Conservation (phyloP, 2,113 vertebrate genomes). For the Vulpes ferrilata region DNA sequence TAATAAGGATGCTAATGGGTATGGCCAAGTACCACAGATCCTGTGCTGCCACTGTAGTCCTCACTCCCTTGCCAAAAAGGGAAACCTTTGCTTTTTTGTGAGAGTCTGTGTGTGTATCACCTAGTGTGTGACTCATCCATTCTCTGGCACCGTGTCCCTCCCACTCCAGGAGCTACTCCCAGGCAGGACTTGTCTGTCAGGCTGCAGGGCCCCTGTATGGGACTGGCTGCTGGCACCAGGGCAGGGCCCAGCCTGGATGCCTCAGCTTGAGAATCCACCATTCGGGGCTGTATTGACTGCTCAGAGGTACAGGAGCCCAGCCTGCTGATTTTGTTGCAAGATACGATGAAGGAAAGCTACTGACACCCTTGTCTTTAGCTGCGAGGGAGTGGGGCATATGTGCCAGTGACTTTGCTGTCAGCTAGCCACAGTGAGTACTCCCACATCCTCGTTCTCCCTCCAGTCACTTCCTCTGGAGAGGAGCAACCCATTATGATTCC, state of each 20-base stretch:
- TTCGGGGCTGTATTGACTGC: background rate
- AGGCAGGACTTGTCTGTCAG: slow-evolving; percentile 57
- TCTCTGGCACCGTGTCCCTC: slow-evolving; percentile 41
- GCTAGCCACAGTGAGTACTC: slow-evolving; percentile 68
- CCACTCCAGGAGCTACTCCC: slow-evolving; percentile 47
- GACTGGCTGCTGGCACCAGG: background rate
- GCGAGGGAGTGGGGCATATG: background rate
- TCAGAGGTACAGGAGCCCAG: background rate
- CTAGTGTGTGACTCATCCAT: slow-evolving; percentile 63
- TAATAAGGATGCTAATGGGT: background rate
- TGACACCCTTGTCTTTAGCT: background rate
- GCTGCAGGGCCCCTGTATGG: background rate
- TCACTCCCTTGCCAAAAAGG: background rate
- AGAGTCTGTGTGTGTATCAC: background rate
- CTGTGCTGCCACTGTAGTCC: background rate
- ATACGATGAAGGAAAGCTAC: background rate
- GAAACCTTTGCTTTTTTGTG: slow-evolving; percentile 29
- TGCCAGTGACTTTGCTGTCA: background rate
- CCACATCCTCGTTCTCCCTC: background rate
- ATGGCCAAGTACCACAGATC: too few relatives aligned
- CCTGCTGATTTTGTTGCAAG: background rate
- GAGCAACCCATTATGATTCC: background rate
- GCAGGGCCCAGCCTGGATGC: background rate
- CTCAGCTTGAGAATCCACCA: background rate
- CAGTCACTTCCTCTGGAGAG: background rate